Conservation (phyloP, 2,888 invertebrate genomes). For the Rotaria socialis region DNA sequence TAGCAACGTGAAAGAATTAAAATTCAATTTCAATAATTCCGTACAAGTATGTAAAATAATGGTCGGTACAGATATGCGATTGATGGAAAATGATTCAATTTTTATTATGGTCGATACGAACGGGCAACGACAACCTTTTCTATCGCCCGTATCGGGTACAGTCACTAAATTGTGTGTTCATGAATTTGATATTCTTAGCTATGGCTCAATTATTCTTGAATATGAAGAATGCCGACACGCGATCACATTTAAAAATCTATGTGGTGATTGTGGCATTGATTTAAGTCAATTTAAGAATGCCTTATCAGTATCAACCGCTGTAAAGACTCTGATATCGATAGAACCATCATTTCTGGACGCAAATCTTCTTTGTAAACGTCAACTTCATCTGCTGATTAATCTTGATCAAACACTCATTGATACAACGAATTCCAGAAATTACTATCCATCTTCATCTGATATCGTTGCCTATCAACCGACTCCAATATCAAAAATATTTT, state of each 20-base stretch:
- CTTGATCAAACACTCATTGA: conserved; percentile 97
- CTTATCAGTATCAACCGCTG: not conserved
- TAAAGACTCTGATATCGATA: not conserved
- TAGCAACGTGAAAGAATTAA: not conserved
- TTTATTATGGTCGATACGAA: not conserved
- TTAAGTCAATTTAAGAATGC: not conserved
- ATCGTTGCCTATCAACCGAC: not conserved
- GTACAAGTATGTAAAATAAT: not conserved
- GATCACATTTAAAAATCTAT: conserved; percentile 38
- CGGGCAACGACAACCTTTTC: not conserved
- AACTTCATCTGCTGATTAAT: conserved; percentile 89
- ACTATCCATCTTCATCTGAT: not conserved
- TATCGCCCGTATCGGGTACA: not conserved
- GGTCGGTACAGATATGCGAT: not conserved
- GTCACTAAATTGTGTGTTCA: not conserved
- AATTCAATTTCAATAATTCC: not conserved
- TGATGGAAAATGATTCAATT: not conserved
- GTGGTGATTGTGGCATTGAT: conserved; percentile 42
- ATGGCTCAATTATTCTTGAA: conserved; percentile 4
- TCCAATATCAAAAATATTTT: conserved; percentile 57
- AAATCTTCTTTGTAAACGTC: conserved; percentile 77
- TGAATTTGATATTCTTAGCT: not conserved
- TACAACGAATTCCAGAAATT: conserved; percentile 71
- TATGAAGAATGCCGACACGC: conserved; percentile 42
- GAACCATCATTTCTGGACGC: conserved; percentile 67